A percentile compares a stretch with the other conserved stretches of the same genome.
phyloP scores from a whole-genome alignment of 2,113 vertebrate genomes.

The Ahaetulla prasina region DNA sequence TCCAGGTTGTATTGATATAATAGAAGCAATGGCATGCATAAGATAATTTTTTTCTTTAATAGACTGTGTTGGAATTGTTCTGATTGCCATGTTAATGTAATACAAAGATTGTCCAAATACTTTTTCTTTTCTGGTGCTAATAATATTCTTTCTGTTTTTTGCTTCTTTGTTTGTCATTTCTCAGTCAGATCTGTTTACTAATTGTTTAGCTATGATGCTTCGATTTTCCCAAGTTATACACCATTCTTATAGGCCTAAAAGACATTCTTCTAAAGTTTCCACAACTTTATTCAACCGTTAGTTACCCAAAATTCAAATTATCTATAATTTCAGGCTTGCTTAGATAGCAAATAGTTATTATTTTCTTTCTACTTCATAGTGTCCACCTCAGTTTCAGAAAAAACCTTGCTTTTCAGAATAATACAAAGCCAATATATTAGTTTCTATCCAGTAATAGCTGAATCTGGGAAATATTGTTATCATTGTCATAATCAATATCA shows the following conservation, averaged over 20 bases:
- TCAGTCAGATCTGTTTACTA: neutral
- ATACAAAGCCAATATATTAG: neutral
- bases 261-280: neutral
- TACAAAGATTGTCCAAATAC: neutral
- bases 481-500: neutral
- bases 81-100: neutral
- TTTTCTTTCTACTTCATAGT: neutral
- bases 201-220: neutral
- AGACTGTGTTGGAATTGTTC: neutral
- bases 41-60: neutral
- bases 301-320: neutral
- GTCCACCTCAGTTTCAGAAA: neutral
- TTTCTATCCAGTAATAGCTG: neutral
- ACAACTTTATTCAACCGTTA: neutral
- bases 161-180: neutral
- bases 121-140: neutral
- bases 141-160: neutral
- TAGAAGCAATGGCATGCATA: neutral
- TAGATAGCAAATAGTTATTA: neutral
- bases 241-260: neutral
- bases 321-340: neutral
- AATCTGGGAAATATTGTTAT: neutral
- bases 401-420: neutral
- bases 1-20: neutral
- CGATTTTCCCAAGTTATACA: neutral